phyloP scores from a whole-genome alignment of 2,797 vertebrate genomes.

The Gadopsis bispinosus region DNA sequence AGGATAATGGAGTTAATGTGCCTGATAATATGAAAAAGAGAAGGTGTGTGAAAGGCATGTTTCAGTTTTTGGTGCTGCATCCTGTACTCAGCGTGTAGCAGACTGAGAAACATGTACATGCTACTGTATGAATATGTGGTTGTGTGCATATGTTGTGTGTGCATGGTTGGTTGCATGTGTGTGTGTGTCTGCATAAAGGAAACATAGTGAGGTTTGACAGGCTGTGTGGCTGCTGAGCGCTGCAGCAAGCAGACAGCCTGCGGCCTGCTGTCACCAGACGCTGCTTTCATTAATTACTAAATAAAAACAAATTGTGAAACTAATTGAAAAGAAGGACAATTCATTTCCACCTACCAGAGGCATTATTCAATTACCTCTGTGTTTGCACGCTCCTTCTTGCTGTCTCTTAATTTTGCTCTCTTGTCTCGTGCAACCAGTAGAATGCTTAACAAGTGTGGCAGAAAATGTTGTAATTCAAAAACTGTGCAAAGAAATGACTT shows the following conservation, averaged over 20 bases:
- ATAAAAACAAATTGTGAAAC: conserved; percentile 90
- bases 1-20: conserved; percentile 67
- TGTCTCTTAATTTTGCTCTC: conserved; percentile 68
- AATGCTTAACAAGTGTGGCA: conserved; percentile 59
- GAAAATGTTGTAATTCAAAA: conserved; percentile 54
- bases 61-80: conserved; percentile 39
- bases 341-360: conserved; percentile 86
- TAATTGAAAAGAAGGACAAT: conserved; percentile 88
- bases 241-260: conserved; percentile 70
- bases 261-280: conserved; percentile 79
- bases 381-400: conserved; percentile 62
- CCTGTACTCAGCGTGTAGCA: conserved; percentile 36
- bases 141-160: conserved; percentile 48
- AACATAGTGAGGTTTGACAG: conserved; percentile 69
- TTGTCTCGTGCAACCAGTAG: conserved; percentile 58
- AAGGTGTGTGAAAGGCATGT: conserved; percentile 38
- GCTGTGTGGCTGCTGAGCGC: conserved; percentile 55
- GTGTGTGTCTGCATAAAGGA: conserved; percentile 66
- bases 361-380: conserved; percentile 86
- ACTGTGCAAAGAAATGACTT: conserved; percentile 32
- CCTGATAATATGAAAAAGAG: conserved; percentile 54
- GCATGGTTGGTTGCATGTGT: conserved; percentile 51
- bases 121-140: conserved; percentile 44
- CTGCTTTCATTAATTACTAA: conserved; percentile 89
- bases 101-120: conserved; percentile 35